Evolutionary conservation across 1,140 invertebrate genomes (phyloP).

Genomic region (Riptortus pedestris): DNA sequence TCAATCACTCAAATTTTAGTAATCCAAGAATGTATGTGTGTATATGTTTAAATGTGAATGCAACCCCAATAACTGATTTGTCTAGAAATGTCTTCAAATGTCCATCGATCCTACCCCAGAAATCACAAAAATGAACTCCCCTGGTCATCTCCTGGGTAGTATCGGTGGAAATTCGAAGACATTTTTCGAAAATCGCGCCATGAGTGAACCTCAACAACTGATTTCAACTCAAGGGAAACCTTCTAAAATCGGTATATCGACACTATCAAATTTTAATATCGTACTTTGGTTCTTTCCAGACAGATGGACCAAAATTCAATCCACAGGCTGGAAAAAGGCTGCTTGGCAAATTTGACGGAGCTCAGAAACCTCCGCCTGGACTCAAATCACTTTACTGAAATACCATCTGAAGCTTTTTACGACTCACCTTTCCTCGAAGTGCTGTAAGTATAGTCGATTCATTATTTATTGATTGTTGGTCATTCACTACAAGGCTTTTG

Average conservation of each 20-base stretch:
- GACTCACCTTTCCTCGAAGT: conserved; percentile 47
- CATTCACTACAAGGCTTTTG: too few relatives aligned
- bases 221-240: background rate
- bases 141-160: background rate
- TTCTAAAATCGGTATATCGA: too few relatives aligned
- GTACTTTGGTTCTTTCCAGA: conserved; percentile 38
- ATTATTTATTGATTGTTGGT: too few relatives aligned
- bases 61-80: too few relatives aligned
- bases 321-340: conserved; percentile 42
- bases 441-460: conserved; percentile 62
- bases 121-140: background rate
- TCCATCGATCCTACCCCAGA: too few relatives aligned
- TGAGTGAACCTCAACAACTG: background rate
- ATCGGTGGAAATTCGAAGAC: background rate
- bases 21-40: too few relatives aligned
- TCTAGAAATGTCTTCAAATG: too few relatives aligned
- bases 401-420: conserved; percentile 50
- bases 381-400: conserved; percentile 49
- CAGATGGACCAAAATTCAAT: conserved; percentile 59
- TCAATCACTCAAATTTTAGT: too few relatives aligned
- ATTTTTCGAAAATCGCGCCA: background rate
- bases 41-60: too few relatives aligned
- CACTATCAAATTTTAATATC: background rate
- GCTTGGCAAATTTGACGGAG: conserved; percentile 44
- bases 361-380: conserved; percentile 54